A percentile compares a stretch with the other conserved stretches of the same genome.
Evolutionary conservation across 2,113 vertebrate species (phyloP).

Genomic region (Ceyx margarethae): DNA sequence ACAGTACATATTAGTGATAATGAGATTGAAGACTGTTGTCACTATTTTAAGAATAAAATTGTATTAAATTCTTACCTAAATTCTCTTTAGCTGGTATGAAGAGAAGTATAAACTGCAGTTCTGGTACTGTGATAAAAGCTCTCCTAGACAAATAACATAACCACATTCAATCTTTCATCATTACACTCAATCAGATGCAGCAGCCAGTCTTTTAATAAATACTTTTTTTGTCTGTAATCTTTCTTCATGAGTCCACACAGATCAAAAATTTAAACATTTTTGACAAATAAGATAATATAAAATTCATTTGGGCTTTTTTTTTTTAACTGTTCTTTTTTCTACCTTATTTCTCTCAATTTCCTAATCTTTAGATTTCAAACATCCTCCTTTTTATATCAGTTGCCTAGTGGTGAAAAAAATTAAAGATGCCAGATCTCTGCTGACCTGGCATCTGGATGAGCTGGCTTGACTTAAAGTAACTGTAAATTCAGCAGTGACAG

Average conservation of each 20-base stretch:
- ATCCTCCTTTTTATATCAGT: not conserved
- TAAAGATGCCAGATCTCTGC: conserved; percentile 38
- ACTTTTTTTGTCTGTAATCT: not conserved
- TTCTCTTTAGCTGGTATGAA: conserved; percentile 65
- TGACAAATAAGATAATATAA: not conserved
- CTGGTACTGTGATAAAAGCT: conserved; percentile 79
- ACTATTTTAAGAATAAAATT: not conserved
- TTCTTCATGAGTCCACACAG: not conserved
- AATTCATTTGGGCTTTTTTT: not conserved
- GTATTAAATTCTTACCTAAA: conserved; percentile 77
- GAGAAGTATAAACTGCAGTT: conserved; percentile 86
- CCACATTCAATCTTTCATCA: not conserved
- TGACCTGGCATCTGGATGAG: conserved; percentile 24
- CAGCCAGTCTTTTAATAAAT: not conserved
- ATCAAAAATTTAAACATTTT: not conserved
- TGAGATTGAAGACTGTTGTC: not conserved
- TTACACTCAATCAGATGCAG: not conserved
- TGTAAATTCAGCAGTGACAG: conserved; percentile 6
- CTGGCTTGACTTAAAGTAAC: not conserved
- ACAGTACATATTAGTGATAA: no score
- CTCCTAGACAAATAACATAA: conserved; percentile 71
- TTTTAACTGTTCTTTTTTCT: not conserved
- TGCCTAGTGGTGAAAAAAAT: not conserved
- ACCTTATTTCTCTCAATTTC: not conserved
- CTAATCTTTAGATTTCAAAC: not conserved